Conservation (phyloP, 1,140 invertebrate genomes). For the Leptinotarsa texana region DNA sequence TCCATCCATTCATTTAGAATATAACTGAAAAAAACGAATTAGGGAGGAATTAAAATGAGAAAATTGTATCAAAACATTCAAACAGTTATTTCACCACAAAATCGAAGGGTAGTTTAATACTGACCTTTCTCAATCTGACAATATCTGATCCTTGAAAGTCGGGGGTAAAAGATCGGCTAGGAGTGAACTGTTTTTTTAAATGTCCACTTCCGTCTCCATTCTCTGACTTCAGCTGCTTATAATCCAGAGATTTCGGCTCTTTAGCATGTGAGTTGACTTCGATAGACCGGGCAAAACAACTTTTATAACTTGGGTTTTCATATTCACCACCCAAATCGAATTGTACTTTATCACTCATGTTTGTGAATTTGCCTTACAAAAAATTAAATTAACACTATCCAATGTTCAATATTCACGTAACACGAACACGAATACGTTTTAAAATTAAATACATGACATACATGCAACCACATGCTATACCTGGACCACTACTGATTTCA, state of each 20-base stretch:
- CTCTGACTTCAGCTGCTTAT: neutral
- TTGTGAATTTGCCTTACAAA: neutral
- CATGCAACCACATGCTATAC: neutral
- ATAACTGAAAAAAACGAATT: no score
- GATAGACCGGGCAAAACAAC: conserved; percentile 50
- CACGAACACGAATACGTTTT: neutral
- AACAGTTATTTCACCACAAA: no score
- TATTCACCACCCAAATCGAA: conserved; percentile 35
- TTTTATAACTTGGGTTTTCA: conserved; percentile 46
- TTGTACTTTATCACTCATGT: conserved; percentile 22
- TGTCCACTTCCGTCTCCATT: neutral
- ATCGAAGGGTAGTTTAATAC: neutral
- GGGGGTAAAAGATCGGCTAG: neutral
- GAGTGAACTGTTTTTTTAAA: neutral
- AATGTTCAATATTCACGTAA: neutral
- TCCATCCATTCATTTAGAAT: no score
- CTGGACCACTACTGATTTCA: neutral
- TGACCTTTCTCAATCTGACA: conserved; percentile 18
- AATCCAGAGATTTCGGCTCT: conserved; percentile 35
- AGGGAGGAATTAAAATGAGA: no score
- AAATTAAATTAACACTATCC: neutral
- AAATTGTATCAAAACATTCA: no score
- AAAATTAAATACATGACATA: neutral
- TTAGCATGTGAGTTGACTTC: conserved; percentile 48
- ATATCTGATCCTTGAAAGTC: neutral